Base-by-base conservation (phyloP, 1,140 invertebrate species). In the Homalodisca vitripennis region DNA sequence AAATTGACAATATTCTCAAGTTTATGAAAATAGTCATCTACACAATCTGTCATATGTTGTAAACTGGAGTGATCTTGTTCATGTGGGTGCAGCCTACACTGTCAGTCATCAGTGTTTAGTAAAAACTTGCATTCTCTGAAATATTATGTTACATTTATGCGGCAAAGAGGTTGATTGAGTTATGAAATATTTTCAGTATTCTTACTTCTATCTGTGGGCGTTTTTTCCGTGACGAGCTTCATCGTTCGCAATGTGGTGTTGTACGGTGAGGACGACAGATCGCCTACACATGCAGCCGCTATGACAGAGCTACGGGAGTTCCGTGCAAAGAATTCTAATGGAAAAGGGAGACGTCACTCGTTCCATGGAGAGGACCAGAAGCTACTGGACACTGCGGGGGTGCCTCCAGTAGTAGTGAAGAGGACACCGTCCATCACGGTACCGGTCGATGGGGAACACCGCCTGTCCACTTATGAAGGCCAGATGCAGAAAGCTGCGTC, bases 401-500 rank as follows among this genome's bases (percentile, higher is more conserved):
- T 31, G 1, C 27, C 63, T 2, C 32, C 63, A 1, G 17, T 60
- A 26, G 63, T 66, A 2, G 63, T 41, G 2, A 10, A 22, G 24
- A 26, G 55, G 10, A 12, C 55, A 12, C 55, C 55, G 22, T 60
- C 55, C 10, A 29, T 60, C 10, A 27, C 14, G 3, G n/a, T n/a
- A n/a, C n/a, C n/a, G n/a, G 13, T 60, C 22, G 55, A 60, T 26
- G 47, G 26, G n/a, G 63, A 66, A 24, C 63, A 66, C 47, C 17
- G 63, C 1, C 32, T 66, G 41, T 47, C 32, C 20, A 66, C 63
- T 14, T 66, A 66, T 24, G 63, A 66, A 27, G 63, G 32, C 27
- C 63, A 66, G 34, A 41, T 27, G 41, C 63, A 66, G 41, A 66
- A 66, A 47, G 63, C 63, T 3, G 63, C 63, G 10, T 46, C 63